These are phyloP conservation scores for Charanyca ferruginea DNA, from an alignment of 2,888 invertebrate genomes.

Conservation along the genomic window DNA sequence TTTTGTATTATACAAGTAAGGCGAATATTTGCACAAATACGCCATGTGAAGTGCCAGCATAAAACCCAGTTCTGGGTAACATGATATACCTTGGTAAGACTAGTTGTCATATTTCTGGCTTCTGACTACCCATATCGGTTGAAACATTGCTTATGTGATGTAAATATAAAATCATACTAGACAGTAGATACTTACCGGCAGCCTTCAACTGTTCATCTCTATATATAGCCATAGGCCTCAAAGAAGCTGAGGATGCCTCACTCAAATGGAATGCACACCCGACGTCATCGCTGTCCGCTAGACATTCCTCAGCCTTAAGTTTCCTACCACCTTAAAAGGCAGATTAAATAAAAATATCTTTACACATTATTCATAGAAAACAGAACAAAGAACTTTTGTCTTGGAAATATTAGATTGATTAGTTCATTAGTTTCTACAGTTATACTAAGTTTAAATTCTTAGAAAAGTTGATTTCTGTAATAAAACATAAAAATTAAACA, in stretches of 20 bases:
- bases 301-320: slow-evolving; percentile 82
- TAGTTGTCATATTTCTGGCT: too few species aligned
- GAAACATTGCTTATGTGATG: too few species aligned
- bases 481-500: not conserved
- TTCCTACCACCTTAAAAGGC: slow-evolving; percentile 80
- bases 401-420: slow-evolving; percentile 10
- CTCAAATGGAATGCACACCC: slow-evolving; percentile 85
- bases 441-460: slow-evolving; percentile 1
- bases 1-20: too few species aligned
- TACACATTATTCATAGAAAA: slow-evolving; percentile 17
- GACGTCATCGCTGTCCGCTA: slow-evolving; percentile 75
- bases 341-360: slow-evolving; percentile 22
- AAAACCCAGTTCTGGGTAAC: too few species aligned
- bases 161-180: not conserved
- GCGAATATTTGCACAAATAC: too few species aligned
- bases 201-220: slow-evolving; percentile 83
- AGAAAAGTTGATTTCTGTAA: not conserved
- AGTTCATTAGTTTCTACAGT: slow-evolving; percentile 4
- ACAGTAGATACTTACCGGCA: slow-evolving; percentile 68
- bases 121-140: too few species aligned
- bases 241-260: slow-evolving; percentile 83
- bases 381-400: slow-evolving; percentile 38
- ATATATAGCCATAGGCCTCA: slow-evolving; percentile 85
- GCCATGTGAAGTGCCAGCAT: too few species aligned
- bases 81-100: too few species aligned